Conservation (phyloP, 2,113 vertebrate species). For the Nycticryphes semicollaris region DNA sequence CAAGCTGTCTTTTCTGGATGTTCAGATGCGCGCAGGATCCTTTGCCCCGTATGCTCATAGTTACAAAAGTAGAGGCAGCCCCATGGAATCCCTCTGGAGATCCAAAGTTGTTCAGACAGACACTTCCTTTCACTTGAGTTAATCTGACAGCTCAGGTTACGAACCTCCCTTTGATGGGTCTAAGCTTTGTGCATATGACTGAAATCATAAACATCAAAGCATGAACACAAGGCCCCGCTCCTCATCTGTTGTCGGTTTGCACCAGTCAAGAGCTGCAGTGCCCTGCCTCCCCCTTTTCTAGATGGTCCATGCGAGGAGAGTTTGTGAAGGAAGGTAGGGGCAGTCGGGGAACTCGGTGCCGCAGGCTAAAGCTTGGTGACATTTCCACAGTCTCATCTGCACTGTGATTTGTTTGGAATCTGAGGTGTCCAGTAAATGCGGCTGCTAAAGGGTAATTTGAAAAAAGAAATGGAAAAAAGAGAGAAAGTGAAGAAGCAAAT, state of each 20-base stretch:
- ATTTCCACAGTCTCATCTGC: background rate
- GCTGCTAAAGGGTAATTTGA: background rate
- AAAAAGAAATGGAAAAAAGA: background rate
- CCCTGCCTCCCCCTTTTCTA: background rate
- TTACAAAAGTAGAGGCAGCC: slow-evolving; percentile 34
- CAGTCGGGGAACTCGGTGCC: rapidly evolving
- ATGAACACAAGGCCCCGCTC: background rate
- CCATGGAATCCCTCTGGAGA: background rate
- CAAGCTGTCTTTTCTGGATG: background rate
- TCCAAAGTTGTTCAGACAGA: slow-evolving; percentile 18
- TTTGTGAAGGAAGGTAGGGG: background rate
- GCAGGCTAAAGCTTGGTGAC: background rate
- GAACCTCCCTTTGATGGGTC: slow-evolving; percentile 33
- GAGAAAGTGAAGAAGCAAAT: background rate
- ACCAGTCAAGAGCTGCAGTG: background rate
- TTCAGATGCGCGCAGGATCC: background rate
- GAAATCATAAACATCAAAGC: slow-evolving; percentile 61
- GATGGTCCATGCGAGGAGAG: background rate
- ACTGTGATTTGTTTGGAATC: background rate
- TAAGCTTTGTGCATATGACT: slow-evolving; percentile 56
- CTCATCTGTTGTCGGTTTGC: background rate
- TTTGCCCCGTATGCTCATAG: background rate
- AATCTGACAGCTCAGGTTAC: slow-evolving; percentile 40
- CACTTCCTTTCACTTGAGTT: slow-evolving; percentile 59
- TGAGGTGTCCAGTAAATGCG: background rate